Evolutionary conservation across 2,113 vertebrate species (phyloP).

Genomic region (Leptobrachium ailaonicum): DNA sequence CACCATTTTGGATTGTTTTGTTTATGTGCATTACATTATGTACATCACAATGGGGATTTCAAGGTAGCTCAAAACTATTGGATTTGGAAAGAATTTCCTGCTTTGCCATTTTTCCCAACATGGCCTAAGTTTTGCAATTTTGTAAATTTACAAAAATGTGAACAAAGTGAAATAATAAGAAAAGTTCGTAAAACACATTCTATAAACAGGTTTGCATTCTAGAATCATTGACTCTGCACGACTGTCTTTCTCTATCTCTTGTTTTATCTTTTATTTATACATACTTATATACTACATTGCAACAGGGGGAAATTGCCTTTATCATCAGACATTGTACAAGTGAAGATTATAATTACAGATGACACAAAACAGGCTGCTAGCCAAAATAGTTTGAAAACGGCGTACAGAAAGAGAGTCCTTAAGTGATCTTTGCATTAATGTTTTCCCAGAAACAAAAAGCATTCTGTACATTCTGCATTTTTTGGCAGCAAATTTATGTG

Average conservation of each 20-base stretch:
- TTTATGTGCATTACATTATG: too few relatives aligned
- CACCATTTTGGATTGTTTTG: too few relatives aligned
- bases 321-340: conserved; percentile 24
- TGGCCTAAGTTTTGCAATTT: too few relatives aligned
- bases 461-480: conserved; percentile 50
- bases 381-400: conserved; percentile 32
- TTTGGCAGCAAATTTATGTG: conserved; percentile 22
- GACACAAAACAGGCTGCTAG: conserved; percentile 26
- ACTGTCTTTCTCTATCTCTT: not conserved
- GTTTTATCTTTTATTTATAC: not conserved
- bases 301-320: conserved; percentile 9
- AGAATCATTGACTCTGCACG: too few relatives aligned
- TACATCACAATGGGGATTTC: too few relatives aligned
- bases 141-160: too few relatives aligned
- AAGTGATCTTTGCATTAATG: conserved; percentile 45
- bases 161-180: too few relatives aligned
- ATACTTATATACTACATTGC: not conserved
- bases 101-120: too few relatives aligned
- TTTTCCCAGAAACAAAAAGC: conserved; percentile 43
- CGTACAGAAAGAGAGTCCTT: conserved; percentile 46
- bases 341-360: conserved; percentile 30
- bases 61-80: too few relatives aligned
- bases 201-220: too few relatives aligned
- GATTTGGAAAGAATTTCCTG: too few relatives aligned
- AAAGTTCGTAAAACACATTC: too few relatives aligned